A percentile compares a stretch with the other conserved stretches of the same genome.
Evolutionary conservation across 37 sponge, comb jelly and placozoan species (phyloP).

Genomic region (Petrosia ficiformis): DNA sequence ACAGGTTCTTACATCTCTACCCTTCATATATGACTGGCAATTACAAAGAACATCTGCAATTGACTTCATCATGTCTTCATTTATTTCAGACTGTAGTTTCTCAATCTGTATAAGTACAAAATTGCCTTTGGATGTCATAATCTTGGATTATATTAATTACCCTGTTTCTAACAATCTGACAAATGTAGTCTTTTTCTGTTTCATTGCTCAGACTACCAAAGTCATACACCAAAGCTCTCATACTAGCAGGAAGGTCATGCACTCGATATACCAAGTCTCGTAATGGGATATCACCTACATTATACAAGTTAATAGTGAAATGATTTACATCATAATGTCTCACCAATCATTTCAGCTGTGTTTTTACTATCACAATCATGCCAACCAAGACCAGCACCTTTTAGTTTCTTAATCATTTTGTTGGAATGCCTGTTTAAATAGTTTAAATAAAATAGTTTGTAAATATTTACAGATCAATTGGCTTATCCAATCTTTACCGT

Average conservation of each 20-base stretch:
- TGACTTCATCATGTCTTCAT: not conserved
- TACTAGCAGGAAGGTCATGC: conserved; percentile 66
- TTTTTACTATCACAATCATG: conserved; percentile 11
- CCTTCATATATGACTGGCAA: conserved; percentile 2
- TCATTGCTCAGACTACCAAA: conserved; percentile 59
- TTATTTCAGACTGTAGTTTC: too few species aligned
- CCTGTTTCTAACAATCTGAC: conserved; percentile 54
- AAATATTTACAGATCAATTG: not conserved
- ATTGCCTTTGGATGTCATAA: too few species aligned
- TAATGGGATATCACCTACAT: conserved; percentile 65
- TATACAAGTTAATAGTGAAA: not conserved
- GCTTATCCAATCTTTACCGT: not conserved
- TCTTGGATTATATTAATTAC: too few species aligned
- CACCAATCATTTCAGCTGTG: conserved; percentile 18
- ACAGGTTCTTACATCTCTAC: conserved; percentile 11
- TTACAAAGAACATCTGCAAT: not conserved
- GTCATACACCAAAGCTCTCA: conserved; percentile 81
- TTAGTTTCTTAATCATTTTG: conserved; percentile 60
- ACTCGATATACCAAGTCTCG: conserved; percentile 82
- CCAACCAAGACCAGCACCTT: conserved; percentile 72
- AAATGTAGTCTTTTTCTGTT: conserved; percentile 52
- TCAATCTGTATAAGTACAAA: too few species aligned
- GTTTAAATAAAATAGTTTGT: not conserved
- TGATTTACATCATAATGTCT: not conserved
- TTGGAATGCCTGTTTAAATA: conserved; percentile 32